A percentile compares a stretch with the other conserved stretches of the same genome.
Evolutionary conservation across 2,797 vertebrate genomes (phyloP).

Genomic region (Xenops minutus): DNA sequence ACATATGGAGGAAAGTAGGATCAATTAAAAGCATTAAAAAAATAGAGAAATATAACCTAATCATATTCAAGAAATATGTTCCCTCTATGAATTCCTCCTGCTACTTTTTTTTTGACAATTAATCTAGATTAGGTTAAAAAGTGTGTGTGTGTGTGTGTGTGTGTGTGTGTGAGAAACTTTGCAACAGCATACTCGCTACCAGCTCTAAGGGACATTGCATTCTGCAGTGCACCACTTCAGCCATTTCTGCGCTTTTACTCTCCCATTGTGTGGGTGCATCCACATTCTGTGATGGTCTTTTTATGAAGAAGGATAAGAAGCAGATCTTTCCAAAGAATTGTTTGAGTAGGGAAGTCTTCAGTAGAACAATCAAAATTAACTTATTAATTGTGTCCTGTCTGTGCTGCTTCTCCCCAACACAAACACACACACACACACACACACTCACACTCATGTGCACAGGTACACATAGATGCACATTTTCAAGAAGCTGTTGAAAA

Average conservation of each 20-base stretch:
- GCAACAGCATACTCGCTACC: neutral
- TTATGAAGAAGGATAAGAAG: neutral
- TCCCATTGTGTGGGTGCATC: rapidly evolving
- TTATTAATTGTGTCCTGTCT: neutral
- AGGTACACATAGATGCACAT: rapidly evolving
- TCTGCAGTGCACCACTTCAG: neutral
- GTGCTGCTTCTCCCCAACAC: neutral
- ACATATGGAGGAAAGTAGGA: neutral
- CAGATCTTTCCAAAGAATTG: neutral
- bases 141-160: too few relatives aligned
- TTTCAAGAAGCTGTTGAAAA: neutral
- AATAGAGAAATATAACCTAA: neutral
- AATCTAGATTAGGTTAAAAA: neutral
- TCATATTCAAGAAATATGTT: neutral
- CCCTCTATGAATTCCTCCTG: neutral
- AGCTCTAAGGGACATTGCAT: neutral
- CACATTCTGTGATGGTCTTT: neutral
- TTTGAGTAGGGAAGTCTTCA: neutral
- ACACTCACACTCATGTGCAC: too few relatives aligned
- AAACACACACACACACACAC: too few relatives aligned
- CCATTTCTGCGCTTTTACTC: rapidly evolving
- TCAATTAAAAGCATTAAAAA: neutral
- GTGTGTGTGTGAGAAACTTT: rapidly evolving
- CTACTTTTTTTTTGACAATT: neutral
- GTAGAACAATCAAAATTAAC: neutral